Conservation (phyloP, 2,888 invertebrate genomes). For the Marronus borbonicus region DNA sequence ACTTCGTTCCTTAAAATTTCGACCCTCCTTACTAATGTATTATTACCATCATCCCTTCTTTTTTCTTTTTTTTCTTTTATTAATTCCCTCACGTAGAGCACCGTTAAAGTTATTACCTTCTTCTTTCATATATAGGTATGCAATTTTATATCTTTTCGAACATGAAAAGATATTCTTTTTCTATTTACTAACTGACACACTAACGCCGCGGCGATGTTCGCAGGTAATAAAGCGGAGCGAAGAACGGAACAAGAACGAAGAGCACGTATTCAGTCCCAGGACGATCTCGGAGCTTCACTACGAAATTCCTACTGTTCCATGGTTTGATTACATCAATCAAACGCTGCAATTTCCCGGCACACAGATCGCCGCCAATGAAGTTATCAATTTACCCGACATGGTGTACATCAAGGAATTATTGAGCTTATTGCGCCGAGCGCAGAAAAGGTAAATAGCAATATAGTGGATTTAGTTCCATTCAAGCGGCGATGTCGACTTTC, state of each 20-base stretch:
- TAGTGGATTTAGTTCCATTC: slow-evolving; percentile 9
- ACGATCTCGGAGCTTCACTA: slow-evolving; percentile 71
- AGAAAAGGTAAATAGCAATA: slow-evolving; percentile 62
- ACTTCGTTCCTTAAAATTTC: neutral
- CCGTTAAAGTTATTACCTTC: slow-evolving; percentile 9
- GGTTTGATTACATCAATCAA: slow-evolving; percentile 65
- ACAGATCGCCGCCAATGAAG: slow-evolving; percentile 63
- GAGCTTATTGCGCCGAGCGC: slow-evolving; percentile 60
- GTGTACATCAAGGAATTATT: slow-evolving; percentile 63
- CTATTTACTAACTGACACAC: neutral
- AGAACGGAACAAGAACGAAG: slow-evolving; percentile 41
- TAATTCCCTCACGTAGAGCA: neutral
- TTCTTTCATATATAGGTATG: neutral
- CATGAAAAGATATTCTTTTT: neutral
- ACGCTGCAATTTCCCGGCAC: slow-evolving; percentile 60
- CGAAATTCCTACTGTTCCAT: slow-evolving; percentile 68
- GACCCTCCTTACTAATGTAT: too few relatives aligned
- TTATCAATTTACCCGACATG: slow-evolving; percentile 62
- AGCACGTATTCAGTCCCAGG: slow-evolving; percentile 62
- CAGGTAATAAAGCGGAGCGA: slow-evolving; percentile 50
- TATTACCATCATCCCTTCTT: too few relatives aligned
- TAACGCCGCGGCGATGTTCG: neutral
- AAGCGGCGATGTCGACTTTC: neutral
- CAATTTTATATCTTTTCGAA: neutral
- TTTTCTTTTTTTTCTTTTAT: too few relatives aligned